phyloP scores from a whole-genome alignment of 2,888 invertebrate genomes.

The Netelia inedita region DNA sequence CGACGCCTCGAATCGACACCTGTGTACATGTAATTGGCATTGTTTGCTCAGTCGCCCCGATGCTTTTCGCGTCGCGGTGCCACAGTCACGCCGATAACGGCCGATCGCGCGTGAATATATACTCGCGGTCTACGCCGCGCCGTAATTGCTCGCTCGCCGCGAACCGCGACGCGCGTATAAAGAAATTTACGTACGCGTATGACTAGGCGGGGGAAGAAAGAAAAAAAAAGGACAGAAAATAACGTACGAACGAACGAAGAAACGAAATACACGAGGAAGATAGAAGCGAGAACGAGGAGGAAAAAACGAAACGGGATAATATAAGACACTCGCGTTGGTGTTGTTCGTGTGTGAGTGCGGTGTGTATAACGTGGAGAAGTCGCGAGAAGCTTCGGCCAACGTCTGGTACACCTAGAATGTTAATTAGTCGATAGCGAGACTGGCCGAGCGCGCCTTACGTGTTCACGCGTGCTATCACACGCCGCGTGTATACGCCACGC shows the following conservation, averaged over 20 bases:
- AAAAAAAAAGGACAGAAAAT: slow-evolving; percentile 26
- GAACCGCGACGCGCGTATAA: slow-evolving; percentile 15
- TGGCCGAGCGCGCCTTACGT: slow-evolving; percentile 66
- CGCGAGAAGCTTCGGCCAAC: slow-evolving; percentile 23
- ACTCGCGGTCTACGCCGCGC: slow-evolving; percentile 48
- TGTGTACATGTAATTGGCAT: slow-evolving; percentile 82
- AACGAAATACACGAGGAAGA: slow-evolving; percentile 11
- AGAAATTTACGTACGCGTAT: slow-evolving; percentile 9
- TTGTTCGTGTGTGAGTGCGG: background rate
- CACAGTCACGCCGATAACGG: slow-evolving; percentile 59
- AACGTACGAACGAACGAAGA: slow-evolving; percentile 22
- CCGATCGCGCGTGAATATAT: slow-evolving; percentile 50
- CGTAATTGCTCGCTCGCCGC: slow-evolving; percentile 57
- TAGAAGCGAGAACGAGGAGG: slow-evolving; percentile 8
- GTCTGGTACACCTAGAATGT: slow-evolving; percentile 73
- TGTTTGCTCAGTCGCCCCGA: slow-evolving; percentile 81
- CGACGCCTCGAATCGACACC: slow-evolving; percentile 77
- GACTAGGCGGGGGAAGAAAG: slow-evolving; percentile 6
- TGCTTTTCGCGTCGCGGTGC: slow-evolving; percentile 65
- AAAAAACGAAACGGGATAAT: slow-evolving; percentile 20
- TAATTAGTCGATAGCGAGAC: slow-evolving; percentile 78
- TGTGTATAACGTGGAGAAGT: background rate
- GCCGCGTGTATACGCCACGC: slow-evolving; percentile 50
- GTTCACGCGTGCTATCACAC: slow-evolving; percentile 56
- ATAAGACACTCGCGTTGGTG: slow-evolving; percentile 7